phyloP scores from a whole-genome alignment of 2,797 vertebrate species.

The Phrynocephalus vlangalii region DNA sequence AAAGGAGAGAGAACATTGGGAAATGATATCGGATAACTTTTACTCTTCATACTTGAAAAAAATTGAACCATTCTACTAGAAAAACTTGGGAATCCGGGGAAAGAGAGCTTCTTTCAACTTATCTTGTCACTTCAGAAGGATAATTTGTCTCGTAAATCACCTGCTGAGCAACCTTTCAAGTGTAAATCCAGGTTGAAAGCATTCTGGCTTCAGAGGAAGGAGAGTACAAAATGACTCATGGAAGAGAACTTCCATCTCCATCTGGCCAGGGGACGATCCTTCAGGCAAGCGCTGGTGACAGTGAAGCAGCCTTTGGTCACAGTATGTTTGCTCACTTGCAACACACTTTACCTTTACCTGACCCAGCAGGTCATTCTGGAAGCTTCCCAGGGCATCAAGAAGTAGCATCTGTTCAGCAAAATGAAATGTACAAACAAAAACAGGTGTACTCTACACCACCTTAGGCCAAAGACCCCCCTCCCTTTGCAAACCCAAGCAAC shows the following conservation, averaged over 20 bases:
- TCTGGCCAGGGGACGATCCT: constrained; percentile 33
- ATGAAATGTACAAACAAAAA: constrained; percentile 15
- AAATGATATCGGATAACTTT: constrained; percentile 5
- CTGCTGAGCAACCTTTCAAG: constrained; percentile 42
- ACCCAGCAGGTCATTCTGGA: constrained; percentile 23
- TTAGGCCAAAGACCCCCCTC: not conserved
- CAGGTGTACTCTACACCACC: not conserved
- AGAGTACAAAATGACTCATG: constrained; percentile 15
- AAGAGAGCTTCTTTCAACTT: constrained; percentile 37
- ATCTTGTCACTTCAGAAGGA: constrained; percentile 42
- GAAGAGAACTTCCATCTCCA: constrained; percentile 40
- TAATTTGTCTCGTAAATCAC: constrained; percentile 46
- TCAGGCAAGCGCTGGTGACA: constrained; percentile 19
- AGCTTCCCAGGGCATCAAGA: constrained; percentile 36
- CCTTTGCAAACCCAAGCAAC: not conserved
- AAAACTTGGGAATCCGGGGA: constrained; percentile 22
- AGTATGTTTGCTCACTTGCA: constrained; percentile 18
- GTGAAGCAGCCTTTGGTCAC: constrained; percentile 19
- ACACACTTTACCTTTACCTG: constrained; percentile 36
- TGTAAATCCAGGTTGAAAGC: constrained; percentile 44
- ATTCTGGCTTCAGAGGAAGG: constrained; percentile 29
- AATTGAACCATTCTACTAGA: constrained; percentile 25
- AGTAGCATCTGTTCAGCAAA: constrained; percentile 33
- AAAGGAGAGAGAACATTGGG: not conserved
- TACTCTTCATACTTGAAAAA: not conserved